A percentile compares a stretch with the other conserved stretches of the same genome.
Conservation (phyloP, 2,888 invertebrate species). For the Horisme vitalbata region DNA sequence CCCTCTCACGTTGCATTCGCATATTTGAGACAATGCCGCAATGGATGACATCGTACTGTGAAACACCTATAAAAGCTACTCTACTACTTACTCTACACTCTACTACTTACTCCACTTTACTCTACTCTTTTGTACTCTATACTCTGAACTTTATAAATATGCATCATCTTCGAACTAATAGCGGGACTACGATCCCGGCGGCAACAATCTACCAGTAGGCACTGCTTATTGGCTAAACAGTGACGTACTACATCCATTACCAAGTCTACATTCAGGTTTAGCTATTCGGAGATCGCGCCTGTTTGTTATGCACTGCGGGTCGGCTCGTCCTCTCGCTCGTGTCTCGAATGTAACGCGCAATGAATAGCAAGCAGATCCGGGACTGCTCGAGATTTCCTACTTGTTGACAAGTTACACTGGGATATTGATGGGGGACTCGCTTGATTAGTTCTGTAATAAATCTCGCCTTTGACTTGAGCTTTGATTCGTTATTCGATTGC, state of each 20-base stretch:
- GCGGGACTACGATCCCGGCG: background rate
- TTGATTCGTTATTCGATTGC: too few relatives aligned
- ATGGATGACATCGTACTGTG: too few relatives aligned
- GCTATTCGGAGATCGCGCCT: background rate
- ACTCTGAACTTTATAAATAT: background rate
- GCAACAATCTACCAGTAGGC: background rate
- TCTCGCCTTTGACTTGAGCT: background rate
- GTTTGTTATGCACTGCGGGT: constrained; percentile 17
- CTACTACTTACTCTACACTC: too few relatives aligned
- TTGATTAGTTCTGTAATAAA: constrained; percentile 5
- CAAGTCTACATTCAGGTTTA: background rate
- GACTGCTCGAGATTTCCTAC: constrained; percentile 17
- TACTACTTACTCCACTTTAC: constrained; percentile 2
- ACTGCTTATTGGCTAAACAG: background rate
- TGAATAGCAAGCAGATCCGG: constrained; percentile 38
- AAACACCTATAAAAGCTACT: too few relatives aligned
- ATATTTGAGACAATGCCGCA: too few relatives aligned
- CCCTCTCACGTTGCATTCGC: too few relatives aligned
- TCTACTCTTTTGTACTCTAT: background rate
- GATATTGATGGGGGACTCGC: background rate
- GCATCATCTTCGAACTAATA: background rate
- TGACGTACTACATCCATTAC: too few relatives aligned
- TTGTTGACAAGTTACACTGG: background rate
- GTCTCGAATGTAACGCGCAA: constrained; percentile 27
- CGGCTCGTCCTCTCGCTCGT: constrained; percentile 20